Evolutionary conservation across 1,140 invertebrate species (phyloP).

Genomic region (Drosophila hydei): DNA sequence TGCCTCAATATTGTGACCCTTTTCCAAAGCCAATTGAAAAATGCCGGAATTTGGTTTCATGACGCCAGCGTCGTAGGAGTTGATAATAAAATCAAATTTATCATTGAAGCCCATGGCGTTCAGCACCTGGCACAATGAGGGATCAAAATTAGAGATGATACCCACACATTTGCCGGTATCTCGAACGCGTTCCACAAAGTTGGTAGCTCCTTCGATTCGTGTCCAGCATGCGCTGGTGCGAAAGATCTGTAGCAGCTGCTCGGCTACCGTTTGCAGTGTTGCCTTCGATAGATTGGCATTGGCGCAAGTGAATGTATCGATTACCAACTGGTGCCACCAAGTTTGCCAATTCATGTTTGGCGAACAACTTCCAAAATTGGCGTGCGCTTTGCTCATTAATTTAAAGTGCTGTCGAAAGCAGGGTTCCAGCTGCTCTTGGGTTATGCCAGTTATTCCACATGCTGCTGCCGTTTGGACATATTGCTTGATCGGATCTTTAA

Average conservation of each 20-base stretch:
- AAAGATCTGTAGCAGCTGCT: slow-evolving; percentile 51
- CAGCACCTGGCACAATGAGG: slow-evolving; percentile 59
- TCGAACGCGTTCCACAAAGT: slow-evolving; percentile 61
- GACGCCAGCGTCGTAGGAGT: slow-evolving; percentile 73
- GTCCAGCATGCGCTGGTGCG: slow-evolving; percentile 64
- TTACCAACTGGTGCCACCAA: slow-evolving; percentile 73
- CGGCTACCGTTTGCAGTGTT: slow-evolving; percentile 54
- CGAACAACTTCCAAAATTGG: slow-evolving; percentile 68
- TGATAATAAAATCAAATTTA: slow-evolving; percentile 76
- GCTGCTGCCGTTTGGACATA: slow-evolving; percentile 88
- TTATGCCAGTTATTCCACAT: slow-evolving; percentile 87
- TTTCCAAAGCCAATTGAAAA: slow-evolving; percentile 57
- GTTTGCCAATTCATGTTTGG: slow-evolving; percentile 61
- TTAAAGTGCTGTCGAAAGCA: slow-evolving; percentile 77
- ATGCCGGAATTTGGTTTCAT: slow-evolving; percentile 70
- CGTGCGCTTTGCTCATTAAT: slow-evolving; percentile 51
- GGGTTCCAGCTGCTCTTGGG: slow-evolving; percentile 84
- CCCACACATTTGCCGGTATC: slow-evolving; percentile 65
- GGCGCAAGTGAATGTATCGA: slow-evolving; percentile 55
- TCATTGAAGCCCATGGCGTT: slow-evolving; percentile 53
- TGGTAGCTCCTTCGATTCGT: slow-evolving; percentile 52
- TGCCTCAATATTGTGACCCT: slow-evolving; percentile 77
- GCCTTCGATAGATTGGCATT: slow-evolving; percentile 22
- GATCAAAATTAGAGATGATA: slow-evolving; percentile 81
- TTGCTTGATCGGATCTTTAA: slow-evolving; percentile 87